A percentile compares a stretch with the other conserved stretches of the same genome.
Evolutionary conservation across 53 echinoderm and acorn worm species (phyloP).

Genomic region (Henricia sp.): DNA sequence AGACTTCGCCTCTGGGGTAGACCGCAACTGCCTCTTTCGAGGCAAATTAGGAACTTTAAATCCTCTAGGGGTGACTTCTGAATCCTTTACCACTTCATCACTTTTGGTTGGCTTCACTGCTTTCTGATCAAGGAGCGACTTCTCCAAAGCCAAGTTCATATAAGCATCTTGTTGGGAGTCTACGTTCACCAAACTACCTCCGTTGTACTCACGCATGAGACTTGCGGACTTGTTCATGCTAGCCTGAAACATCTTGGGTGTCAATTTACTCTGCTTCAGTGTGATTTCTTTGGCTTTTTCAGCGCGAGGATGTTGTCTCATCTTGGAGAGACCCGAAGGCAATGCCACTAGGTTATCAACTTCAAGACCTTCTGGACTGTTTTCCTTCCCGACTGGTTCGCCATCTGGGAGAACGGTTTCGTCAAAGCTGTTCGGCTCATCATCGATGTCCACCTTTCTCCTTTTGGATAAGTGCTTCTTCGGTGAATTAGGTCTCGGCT

Average conservation of each 20-base stretch:
- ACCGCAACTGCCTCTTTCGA: slow-evolving; percentile 12
- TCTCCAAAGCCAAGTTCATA: slow-evolving; percentile 30
- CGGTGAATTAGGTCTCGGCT: background rate
- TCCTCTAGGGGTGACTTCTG: background rate
- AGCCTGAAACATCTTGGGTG: slow-evolving; percentile 28
- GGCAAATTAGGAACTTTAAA: slow-evolving; percentile 50
- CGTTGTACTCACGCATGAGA: slow-evolving; percentile 50
- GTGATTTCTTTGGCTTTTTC: slow-evolving; percentile 14
- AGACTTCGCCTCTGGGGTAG: background rate
- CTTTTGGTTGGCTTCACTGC: too few relatives aligned
- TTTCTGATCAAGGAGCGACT: slow-evolving; percentile 29
- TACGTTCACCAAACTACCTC: background rate
- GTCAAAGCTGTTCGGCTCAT: background rate
- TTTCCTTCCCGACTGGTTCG: background rate
- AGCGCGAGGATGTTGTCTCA: background rate
- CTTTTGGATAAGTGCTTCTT: slow-evolving; percentile 7
- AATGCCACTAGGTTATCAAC: background rate
- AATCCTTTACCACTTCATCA: background rate
- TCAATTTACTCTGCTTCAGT: slow-evolving; percentile 55
- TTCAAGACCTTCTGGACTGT: slow-evolving; percentile 43
- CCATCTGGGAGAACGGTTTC: slow-evolving; percentile 16
- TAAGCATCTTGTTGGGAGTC: slow-evolving; percentile 51
- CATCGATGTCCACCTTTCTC: background rate
- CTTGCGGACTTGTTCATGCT: slow-evolving; percentile 1
- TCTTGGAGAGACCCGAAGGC: too few relatives aligned